phyloP scores from a whole-genome alignment of 1,140 invertebrate genomes.

The Drosophila orena region DNA sequence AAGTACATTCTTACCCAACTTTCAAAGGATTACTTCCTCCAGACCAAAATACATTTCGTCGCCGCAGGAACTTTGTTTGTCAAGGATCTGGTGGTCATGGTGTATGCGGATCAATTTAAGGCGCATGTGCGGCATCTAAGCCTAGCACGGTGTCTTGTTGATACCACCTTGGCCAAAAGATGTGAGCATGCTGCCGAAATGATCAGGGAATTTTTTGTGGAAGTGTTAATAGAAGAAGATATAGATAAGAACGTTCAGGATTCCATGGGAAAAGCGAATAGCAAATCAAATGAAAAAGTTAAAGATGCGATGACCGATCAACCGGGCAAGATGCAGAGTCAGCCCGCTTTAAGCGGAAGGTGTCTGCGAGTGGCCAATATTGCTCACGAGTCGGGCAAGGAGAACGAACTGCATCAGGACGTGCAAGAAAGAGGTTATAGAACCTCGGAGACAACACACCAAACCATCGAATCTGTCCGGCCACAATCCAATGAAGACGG shows the following conservation, averaged over 20 bases:
- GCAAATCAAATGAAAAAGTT: background rate
- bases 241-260: too few species aligned
- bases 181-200: background rate
- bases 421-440: too few species aligned
- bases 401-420: background rate
- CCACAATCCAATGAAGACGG: background rate
- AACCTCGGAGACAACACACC: fast-evolving
- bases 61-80: slow-evolving; percentile 10
- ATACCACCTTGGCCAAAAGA: background rate
- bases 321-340: too few species aligned
- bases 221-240: background rate
- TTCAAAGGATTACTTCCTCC: background rate
- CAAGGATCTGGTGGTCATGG: background rate
- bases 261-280: background rate
- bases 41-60: slow-evolving; percentile 5
- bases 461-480: too few species aligned
- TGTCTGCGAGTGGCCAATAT: background rate
- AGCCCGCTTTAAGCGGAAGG: too few species aligned
- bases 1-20: background rate
- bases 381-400: background rate
- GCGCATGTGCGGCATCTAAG: background rate
- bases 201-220: background rate
- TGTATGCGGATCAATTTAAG: background rate
- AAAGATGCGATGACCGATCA: background rate
- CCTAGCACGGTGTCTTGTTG: background rate